Evolutionary conservation across 2,797 vertebrate species (phyloP).

Genomic region (Neosalanx taihuensis): DNA sequence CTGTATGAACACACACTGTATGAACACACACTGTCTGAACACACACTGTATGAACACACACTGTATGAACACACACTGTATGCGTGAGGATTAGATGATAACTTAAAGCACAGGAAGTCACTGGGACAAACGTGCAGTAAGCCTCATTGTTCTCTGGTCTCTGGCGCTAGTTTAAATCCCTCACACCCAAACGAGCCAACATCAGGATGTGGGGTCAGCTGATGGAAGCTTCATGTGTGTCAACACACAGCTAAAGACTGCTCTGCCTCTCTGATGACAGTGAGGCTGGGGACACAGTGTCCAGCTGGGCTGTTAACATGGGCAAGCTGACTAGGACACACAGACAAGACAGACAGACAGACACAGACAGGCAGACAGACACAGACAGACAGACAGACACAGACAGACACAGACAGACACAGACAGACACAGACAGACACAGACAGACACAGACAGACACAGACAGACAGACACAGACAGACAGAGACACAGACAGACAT

Average conservation of each 20-base stretch:
- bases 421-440: not conserved
- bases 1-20: constrained; percentile 13
- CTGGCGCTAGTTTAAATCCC: constrained; percentile 22
- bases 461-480: not conserved
- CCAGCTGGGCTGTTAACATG: constrained; percentile 12
- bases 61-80: constrained; percentile 13
- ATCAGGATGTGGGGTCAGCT: constrained; percentile 5
- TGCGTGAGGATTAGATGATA: constrained; percentile 27
- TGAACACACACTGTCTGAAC: constrained; percentile 12
- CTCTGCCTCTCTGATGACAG: constrained; percentile 26
- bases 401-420: not conserved
- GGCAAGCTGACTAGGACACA: not conserved
- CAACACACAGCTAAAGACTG: constrained; percentile 24
- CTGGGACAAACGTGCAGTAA: not conserved
- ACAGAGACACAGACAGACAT: not conserved
- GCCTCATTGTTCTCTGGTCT: constrained; percentile 25
- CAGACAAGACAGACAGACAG: not conserved
- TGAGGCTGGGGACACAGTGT: not conserved
- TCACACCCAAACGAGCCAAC: constrained; percentile 12
- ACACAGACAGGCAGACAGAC: not conserved
- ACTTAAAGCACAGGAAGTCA: constrained; percentile 10
- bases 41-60: not conserved
- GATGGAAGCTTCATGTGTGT: constrained; percentile 29
- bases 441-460: not conserved
- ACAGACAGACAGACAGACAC: not conserved